Conservation (phyloP, 1,140 invertebrate genomes). For the Helicorthomorpha holstii region DNA sequence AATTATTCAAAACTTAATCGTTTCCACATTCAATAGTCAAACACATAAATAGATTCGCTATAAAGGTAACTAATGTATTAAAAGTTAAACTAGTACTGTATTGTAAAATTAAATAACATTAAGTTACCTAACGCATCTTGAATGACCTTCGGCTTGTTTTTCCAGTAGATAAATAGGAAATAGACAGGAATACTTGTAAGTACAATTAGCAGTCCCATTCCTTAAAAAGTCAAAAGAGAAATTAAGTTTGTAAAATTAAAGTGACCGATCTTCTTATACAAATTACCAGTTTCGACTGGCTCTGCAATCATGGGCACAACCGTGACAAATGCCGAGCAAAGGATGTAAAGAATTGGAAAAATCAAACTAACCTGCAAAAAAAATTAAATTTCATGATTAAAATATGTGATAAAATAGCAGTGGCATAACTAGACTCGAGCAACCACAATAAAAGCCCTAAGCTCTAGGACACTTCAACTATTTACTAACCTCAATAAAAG, state of each 20-base stretch:
- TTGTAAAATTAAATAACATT: slow-evolving; percentile 1
- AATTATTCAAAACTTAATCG: too few relatives aligned
- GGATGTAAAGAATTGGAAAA: slow-evolving; percentile 77
- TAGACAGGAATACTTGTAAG: slow-evolving; percentile 85
- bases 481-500: too few relatives aligned
- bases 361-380: slow-evolving; percentile 43
- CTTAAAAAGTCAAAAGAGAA: slow-evolving; percentile 22
- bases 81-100: too few relatives aligned
- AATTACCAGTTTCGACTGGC: slow-evolving; percentile 76
- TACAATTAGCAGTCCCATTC: slow-evolving; percentile 83
- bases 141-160: slow-evolving; percentile 65
- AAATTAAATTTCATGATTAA: too few relatives aligned
- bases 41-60: too few relatives aligned
- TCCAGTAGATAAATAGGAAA: slow-evolving; percentile 70
- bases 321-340: slow-evolving; percentile 79
- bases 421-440: too few relatives aligned
- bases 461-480: too few relatives aligned
- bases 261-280: not conserved
- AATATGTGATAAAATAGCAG: too few relatives aligned
- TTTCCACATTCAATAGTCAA: too few relatives aligned
- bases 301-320: slow-evolving; percentile 87
- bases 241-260: not conserved
- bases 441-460: too few relatives aligned
- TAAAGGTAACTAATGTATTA: too few relatives aligned
- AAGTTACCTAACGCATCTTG: slow-evolving; percentile 48